Conservation (phyloP, 2,888 invertebrate species). For the Alsophila aescularia region DNA sequence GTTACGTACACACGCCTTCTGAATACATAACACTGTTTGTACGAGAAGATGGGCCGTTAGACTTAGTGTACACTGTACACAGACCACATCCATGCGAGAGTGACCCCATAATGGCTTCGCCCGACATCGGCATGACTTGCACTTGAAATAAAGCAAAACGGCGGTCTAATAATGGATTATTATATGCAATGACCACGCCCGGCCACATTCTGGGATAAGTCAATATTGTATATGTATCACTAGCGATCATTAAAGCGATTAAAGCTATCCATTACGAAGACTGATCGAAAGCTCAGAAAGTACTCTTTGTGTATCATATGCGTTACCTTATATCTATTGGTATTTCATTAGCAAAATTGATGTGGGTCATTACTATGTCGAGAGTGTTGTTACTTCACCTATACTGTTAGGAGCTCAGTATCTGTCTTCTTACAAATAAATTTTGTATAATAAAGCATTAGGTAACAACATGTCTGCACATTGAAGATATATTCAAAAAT, state of each 20-base stretch:
- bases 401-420: background rate
- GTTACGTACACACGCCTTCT: conserved; percentile 58
- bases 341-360: conserved; percentile 22
- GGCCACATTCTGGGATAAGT: conserved; percentile 65
- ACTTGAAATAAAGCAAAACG: conserved; percentile 61
- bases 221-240: conserved; percentile 55
- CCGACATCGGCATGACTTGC: conserved; percentile 61
- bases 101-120: conserved; percentile 15
- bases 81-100: conserved; percentile 34
- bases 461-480: too few relatives aligned
- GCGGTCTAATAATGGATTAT: conserved; percentile 58
- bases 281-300: conserved; percentile 64
- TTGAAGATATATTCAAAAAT: too few relatives aligned
- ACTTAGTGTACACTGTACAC: conserved; percentile 31
- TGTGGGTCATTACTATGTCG: conserved; percentile 12
- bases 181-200: conserved; percentile 59
- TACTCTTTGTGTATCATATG: conserved; percentile 57
- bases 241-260: conserved; percentile 61
- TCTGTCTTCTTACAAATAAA: too few relatives aligned
- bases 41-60: conserved; percentile 70
- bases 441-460: too few relatives aligned
- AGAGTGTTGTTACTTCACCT: conserved; percentile 3
- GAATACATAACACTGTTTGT: conserved; percentile 59
- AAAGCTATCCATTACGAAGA: conserved; percentile 63
- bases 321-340: conserved; percentile 43